Evolutionary conservation across 92 coral and sea anemone species (phyloP).

Genomic region (Phenganax stokvisi): DNA sequence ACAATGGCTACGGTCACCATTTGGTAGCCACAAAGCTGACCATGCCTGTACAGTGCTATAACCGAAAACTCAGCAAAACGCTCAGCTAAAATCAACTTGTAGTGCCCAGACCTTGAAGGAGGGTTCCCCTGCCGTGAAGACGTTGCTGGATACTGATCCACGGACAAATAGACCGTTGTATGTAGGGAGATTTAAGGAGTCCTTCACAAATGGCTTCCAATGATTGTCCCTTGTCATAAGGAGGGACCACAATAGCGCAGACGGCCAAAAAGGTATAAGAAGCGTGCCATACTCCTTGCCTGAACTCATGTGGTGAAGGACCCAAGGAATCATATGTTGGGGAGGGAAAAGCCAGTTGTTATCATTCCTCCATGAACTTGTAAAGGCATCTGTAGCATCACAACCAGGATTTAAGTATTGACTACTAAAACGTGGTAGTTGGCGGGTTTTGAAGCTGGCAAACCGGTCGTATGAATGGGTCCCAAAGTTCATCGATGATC

Average conservation of each 20-base stretch:
- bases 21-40: slow-evolving; percentile 14
- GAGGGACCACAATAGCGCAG: slow-evolving; percentile 71
- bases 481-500: slow-evolving; percentile 46
- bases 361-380: slow-evolving; percentile 55
- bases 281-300: slow-evolving; percentile 58
- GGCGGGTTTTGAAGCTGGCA: slow-evolving; percentile 47
- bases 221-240: slow-evolving; percentile 41
- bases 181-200: slow-evolving; percentile 30
- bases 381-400: slow-evolving; percentile 54
- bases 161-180: slow-evolving; percentile 44
- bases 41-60: slow-evolving; percentile 11
- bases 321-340: slow-evolving; percentile 46
- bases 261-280: slow-evolving; percentile 58
- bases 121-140: slow-evolving; percentile 49
- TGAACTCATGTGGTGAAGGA: slow-evolving; percentile 52
- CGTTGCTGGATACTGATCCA: slow-evolving; percentile 48
- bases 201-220: slow-evolving; percentile 47
- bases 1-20: background rate
- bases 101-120: slow-evolving; percentile 49
- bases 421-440: slow-evolving; percentile 50
- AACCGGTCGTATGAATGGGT: slow-evolving; percentile 55
- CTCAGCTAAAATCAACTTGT: slow-evolving; percentile 38
- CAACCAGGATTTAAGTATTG: slow-evolving; percentile 52
- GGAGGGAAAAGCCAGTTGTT: slow-evolving; percentile 66
- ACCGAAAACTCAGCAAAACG: slow-evolving; percentile 12